phyloP scores from a whole-genome alignment of 1,140 invertebrate genomes.

The Conus ventricosus region DNA sequence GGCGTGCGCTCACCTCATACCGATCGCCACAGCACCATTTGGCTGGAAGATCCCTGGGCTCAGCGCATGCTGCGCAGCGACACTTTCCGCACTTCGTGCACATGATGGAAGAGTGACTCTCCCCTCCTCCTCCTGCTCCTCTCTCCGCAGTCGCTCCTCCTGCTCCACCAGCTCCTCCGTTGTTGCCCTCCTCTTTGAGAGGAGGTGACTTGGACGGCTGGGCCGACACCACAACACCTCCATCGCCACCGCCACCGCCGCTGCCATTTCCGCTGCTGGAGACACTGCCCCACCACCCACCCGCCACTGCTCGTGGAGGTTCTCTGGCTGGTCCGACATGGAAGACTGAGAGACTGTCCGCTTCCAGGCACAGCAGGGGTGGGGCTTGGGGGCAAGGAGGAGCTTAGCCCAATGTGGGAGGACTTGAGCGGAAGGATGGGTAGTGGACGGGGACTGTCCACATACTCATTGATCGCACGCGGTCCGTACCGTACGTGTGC shows the following conservation, averaged over 20 bases:
- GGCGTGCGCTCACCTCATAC: constrained; percentile 90
- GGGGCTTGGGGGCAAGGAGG: constrained; percentile 42
- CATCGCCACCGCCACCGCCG: constrained; percentile 28
- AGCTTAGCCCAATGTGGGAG: constrained; percentile 31
- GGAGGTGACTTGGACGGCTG: constrained; percentile 62
- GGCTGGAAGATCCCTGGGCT: constrained; percentile 87
- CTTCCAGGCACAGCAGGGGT: constrained; percentile 9
- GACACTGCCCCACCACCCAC: neutral
- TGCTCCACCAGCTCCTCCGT: neutral
- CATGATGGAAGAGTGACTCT: constrained; percentile 78
- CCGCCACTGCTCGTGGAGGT: neutral
- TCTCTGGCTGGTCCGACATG: neutral
- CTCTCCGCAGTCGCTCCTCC: neutral
- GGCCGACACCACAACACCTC: constrained; percentile 46
- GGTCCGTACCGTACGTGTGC: constrained; percentile 67
- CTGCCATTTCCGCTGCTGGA: neutral
- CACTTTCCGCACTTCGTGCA: constrained; percentile 90
- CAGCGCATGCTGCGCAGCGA: constrained; percentile 89
- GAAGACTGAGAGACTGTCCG: constrained; percentile 18
- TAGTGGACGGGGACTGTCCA: constrained; percentile 64
- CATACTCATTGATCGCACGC: constrained; percentile 70
- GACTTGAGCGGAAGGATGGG: constrained; percentile 44
- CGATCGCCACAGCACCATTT: constrained; percentile 91
- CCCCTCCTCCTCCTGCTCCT: constrained; percentile 48
- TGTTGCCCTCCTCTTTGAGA: constrained; percentile 59